Conservation (phyloP, 2,113 vertebrate genomes). For the Polypterus bichir region DNA sequence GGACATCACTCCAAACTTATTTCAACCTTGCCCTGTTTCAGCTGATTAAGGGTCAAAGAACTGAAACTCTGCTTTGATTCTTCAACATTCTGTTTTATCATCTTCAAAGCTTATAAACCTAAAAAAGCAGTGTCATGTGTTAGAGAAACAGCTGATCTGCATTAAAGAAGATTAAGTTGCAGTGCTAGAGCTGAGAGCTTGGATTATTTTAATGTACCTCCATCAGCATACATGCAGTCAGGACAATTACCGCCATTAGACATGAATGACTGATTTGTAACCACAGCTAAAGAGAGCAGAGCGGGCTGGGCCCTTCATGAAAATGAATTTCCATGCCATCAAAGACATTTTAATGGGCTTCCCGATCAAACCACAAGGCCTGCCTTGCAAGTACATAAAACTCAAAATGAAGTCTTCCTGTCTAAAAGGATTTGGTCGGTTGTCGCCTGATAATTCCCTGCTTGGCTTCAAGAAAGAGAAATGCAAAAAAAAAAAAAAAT, state of each 20-base stretch:
- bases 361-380: slow-evolving; percentile 59
- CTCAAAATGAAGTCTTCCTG: slow-evolving; percentile 58
- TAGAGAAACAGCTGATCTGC: slow-evolving; percentile 71
- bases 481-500: slow-evolving; percentile 30
- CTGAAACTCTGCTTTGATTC: slow-evolving; percentile 7
- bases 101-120: slow-evolving; percentile 4
- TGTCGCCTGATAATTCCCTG: slow-evolving; percentile 74
- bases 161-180: slow-evolving; percentile 66
- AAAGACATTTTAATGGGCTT: slow-evolving; percentile 68
- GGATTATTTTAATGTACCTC: slow-evolving; percentile 67
- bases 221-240: slow-evolving; percentile 57
- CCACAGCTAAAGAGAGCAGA: slow-evolving; percentile 63
- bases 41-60: slow-evolving; percentile 5
- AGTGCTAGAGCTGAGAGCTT: slow-evolving; percentile 48
- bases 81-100: neutral
- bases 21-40: slow-evolving; percentile 1
- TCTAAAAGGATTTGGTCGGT: slow-evolving; percentile 66
- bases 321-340: slow-evolving; percentile 72
- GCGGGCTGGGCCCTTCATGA: slow-evolving; percentile 54
- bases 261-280: slow-evolving; percentile 69
- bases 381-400: slow-evolving; percentile 54
- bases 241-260: slow-evolving; percentile 59
- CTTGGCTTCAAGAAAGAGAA: slow-evolving; percentile 35
- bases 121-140: slow-evolving; percentile 44
- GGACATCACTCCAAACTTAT: neutral